Evolutionary conservation across 1,140 invertebrate genomes (phyloP).

Genomic region (Ceratina calcarata): DNA sequence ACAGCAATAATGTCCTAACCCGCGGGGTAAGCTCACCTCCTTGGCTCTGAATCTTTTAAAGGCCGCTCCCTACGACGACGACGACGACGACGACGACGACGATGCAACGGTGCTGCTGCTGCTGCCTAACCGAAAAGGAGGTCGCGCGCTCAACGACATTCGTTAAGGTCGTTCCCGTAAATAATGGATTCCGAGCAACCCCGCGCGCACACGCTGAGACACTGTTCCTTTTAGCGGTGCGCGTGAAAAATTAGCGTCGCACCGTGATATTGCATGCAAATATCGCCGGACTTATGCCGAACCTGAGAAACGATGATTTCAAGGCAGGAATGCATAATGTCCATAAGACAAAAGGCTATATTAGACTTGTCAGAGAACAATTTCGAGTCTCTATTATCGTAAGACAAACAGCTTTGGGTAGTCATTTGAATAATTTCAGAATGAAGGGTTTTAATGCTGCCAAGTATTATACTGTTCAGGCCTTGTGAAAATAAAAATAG

Average conservation of each 20-base stretch:
- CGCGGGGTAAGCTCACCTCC: slow-evolving; percentile 39
- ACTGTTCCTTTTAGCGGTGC: not conserved
- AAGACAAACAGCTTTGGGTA: too few relatives aligned
- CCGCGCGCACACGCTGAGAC: not conserved
- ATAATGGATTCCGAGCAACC: slow-evolving; percentile 45
- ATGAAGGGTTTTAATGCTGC: not conserved
- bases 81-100: too few relatives aligned
- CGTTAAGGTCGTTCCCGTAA: slow-evolving; percentile 51
- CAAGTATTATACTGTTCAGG: not conserved
- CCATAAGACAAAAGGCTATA: not conserved
- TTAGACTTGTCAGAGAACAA: not conserved
- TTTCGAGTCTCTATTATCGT: too few relatives aligned
- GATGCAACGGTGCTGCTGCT: too few relatives aligned
- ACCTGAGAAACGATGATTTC: not conserved
- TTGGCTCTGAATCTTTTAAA: slow-evolving; percentile 59
- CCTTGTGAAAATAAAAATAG: not conserved
- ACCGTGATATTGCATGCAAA: too few relatives aligned
- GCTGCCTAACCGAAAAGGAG: slow-evolving; percentile 41
- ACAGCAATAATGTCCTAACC: slow-evolving; percentile 45
- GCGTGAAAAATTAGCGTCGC: slow-evolving; percentile 10
- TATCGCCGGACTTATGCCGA: not conserved
- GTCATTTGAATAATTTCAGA: too few relatives aligned
- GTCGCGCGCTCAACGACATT: slow-evolving; percentile 55
- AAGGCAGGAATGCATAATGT: not conserved
- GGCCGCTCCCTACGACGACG: slow-evolving; percentile 15